Evolutionary conservation across 2,888 invertebrate genomes (phyloP), one percentile per base, ranked within the genome.

Genomic region (Eilema sororculum): DNA sequence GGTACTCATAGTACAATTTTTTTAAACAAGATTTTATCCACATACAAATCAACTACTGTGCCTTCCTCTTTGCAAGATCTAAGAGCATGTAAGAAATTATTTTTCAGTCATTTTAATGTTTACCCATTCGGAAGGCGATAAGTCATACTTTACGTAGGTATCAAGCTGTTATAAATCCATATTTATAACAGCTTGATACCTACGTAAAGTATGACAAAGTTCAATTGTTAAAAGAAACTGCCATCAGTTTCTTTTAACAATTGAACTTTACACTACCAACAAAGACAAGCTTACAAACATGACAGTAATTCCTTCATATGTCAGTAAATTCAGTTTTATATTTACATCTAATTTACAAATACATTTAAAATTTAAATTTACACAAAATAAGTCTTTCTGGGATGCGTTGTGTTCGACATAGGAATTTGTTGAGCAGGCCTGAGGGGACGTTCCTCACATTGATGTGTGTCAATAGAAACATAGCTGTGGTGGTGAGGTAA

Each of bases 401-500:
- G 90, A 79, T 95, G 95, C 72, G 93, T 89, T 75, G 94, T 91
- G 78, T 90, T 93, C 57, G 94, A 93, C 93, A 95, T 93, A 70
- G 95, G 95, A 78, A 94, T 94, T 84, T 95, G 95, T 84, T 95
- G 95, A 52, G 92, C 87, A 20, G 95, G 94, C 89, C 95, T 91
- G 70, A 95, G 89, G 24, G 95, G 95, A 68, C 94, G 86, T 82
- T 95, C 95, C 83, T 95, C 95, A 74, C 95, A 94, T 78, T 95
- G 95, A 76, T 95, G 95, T 78, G 95, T 95, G 82, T 95, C 95
- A 79, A 95, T 95, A 67, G 95, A 95, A 64, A 95, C 95, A 85
- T 96, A 96, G 79, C 96, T 96, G 80, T 96, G 96, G 79, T 96
- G 96, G 80, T 96, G 96, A 61, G 95, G 95, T 69, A 95, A 86